Base-by-base conservation (phyloP, 2,797 vertebrate genomes). In the Oreochromis mossambicus region DNA sequence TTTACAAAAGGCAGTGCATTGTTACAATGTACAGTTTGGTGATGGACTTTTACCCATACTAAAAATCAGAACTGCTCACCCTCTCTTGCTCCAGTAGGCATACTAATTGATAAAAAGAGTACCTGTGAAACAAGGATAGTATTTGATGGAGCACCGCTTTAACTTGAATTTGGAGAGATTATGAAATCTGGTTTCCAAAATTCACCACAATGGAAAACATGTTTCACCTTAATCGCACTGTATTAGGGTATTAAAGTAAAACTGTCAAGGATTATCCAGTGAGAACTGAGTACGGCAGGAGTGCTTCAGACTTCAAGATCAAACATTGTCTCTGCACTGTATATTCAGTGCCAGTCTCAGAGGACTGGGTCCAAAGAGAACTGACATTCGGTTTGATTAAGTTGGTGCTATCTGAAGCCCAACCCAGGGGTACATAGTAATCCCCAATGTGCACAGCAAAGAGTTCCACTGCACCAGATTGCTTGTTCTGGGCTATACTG, bases 351-450 rank as follows among this genome's bases (percentile, higher is more conserved):
- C 29, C 80, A 11, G 63, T 90, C 94, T 91, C 91, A 13, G 73
- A 82, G 85, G 93, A 87, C 75, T n/a, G 14, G 34, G 87, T 86
- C 93, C 87, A 89, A 82, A 88, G 91, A 93, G 91, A 87, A 80
- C 88, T 83, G 93, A 91, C 92, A 92, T 88, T 92, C 41, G 6
- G 83, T 89, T 91, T 92, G 88, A 96, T 94, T 92, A 93, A 92
- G 90, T 73, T 87, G 80, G 81, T 75, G 89, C 90, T 90, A 84
- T 94, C 87, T 88, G 89, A 92, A 90, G 79, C 88, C 83, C 83
- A 87, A 85, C 91, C 89, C 87, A 89, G 51, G 86, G 87, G 86
- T 89, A 79, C 24, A 7, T 6, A 63, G 52, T 77, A 90, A 87
- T 94, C 89, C 93, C 91, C 58, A 83, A 81, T 15, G 87, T 82